Evolutionary conservation across 2,113 vertebrate genomes (phyloP), one percentile per base, ranked within the genome.

Genomic region (Bufo gargarizans): DNA sequence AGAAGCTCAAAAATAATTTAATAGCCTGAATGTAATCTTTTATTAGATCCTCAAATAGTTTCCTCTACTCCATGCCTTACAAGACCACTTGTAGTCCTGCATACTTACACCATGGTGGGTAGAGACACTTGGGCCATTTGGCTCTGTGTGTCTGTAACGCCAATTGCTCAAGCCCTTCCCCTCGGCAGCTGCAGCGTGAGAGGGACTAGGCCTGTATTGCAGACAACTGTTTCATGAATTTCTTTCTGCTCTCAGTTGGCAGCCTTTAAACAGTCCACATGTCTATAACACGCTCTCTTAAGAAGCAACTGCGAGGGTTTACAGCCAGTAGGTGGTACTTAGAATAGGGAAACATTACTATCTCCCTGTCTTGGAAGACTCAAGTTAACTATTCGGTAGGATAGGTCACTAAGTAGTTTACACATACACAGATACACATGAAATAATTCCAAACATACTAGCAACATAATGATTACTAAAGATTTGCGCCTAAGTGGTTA

Each of bases 181-280:
- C 87, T 69, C 59, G 58, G 87, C 87, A 89, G 87, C 87, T 89
- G 87, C 82, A n/a, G 58, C 14, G 8, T 59, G 67, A 83, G 69
- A 88, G 59, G 76, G 63, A 33, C 85, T 43, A 7, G 72, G 19
- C 33, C 71, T 56, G 58, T 55, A 53, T 71, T 20, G 80, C 74
- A 78, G 79, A 89, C 87, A 89, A 89, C 81, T 89, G 87, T 84
- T 88, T 72, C 67, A 77, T 77, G 58, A 69, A 89, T 89, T 84
- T 89, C 59, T 84, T 89, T 56, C 67, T 82, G 81, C 82, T 84
- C 56, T 78, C 72, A 84, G 47, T 89, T 89, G 72, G 59, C 58
- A 84, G 59, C 71, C 58, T 74, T 78, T 89, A 89, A 84, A 56
- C 47, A 65, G 72, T 84, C 17, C 81, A 84, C 82, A 84, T 77